Base-by-base conservation (phyloP, 1,140 invertebrate species). In the Drosophila biarmipes region DNA sequence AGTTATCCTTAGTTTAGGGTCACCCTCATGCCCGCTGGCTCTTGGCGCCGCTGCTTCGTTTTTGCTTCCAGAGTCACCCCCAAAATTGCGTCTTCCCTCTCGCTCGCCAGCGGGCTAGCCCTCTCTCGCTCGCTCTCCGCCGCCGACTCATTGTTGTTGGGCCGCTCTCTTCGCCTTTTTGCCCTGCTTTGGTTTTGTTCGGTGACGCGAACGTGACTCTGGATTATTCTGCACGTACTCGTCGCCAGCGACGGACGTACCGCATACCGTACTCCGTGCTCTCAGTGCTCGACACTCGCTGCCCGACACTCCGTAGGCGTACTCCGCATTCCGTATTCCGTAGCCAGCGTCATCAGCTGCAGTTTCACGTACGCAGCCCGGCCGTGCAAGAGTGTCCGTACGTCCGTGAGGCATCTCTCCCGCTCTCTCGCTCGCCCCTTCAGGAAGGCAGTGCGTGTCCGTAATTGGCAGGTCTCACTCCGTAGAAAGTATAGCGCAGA, bases 141-240 rank as follows among this genome's bases (percentile, higher is more conserved):
- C 49, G 57, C 49, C 24, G 34, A 24, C 38, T 24, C 24, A 42
- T 57, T 35, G 40, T 46, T 53, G 40, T 46, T 51, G 55, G 61
- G 66, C 42, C 38, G 64, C 81, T 90, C 73, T 55, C 72, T 75
- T 73, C 8, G 46, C 46, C 80, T 73, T 91, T 80, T 55, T 80
- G 82, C 75, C 77, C 84, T 82, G 78, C 87, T 91, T 90, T 91
- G 86, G 90, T 91, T 91, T 91, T 90, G 86, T 91, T 91, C 90
- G 89, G 89, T 87, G 85, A 91, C 82, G 78, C 87, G 86, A 91
- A 91, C 90, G 86, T 90, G 80, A 89, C 80, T 84, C 75, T 89
- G 82, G 80, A 91, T 91, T 91, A 91, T 91, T 91, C 90, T 91
- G 86, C 82, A 89, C 86, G 86, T 89, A 91, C 69, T 90, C 90